phyloP scores from a whole-genome alignment of 2,797 vertebrate genomes.

The Percopsis omiscomaycus region DNA sequence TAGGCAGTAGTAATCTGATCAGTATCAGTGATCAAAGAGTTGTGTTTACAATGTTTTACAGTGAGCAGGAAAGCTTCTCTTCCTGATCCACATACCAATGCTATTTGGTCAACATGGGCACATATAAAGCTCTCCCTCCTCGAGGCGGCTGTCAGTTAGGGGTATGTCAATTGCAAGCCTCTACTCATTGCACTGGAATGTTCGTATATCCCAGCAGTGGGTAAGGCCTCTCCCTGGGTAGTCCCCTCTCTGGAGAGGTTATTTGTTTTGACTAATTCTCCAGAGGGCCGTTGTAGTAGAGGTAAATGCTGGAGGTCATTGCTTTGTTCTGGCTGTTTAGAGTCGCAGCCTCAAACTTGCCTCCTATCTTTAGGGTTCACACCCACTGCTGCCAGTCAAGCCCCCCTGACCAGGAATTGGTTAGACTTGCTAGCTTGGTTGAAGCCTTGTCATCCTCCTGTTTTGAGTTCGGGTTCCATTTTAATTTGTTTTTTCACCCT shows the following conservation, averaged over 20 bases:
- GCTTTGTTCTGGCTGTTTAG: slow-evolving; percentile 48
- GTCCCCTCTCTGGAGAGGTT: slow-evolving; percentile 71
- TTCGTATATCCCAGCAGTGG: slow-evolving; percentile 53
- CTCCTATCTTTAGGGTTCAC: slow-evolving; percentile 36
- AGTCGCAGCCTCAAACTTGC: slow-evolving; percentile 29
- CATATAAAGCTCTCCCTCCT: slow-evolving; percentile 40
- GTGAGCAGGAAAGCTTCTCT: slow-evolving; percentile 41
- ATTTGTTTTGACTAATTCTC: slow-evolving; percentile 74
- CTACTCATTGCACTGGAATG: slow-evolving; percentile 29
- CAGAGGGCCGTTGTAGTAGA: slow-evolving; percentile 56
- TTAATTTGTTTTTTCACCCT: background rate
- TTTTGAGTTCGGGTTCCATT: slow-evolving; percentile 1
- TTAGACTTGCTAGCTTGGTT: background rate
- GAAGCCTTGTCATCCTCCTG: background rate
- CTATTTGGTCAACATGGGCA: slow-evolving; percentile 47
- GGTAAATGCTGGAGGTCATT: slow-evolving; percentile 61
- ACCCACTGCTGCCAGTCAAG: slow-evolving; percentile 15
- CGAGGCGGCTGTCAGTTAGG: slow-evolving; percentile 59
- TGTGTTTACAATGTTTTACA: background rate
- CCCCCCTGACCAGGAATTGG: background rate
- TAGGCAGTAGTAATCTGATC: too few relatives aligned
- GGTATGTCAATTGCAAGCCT: slow-evolving; percentile 50
- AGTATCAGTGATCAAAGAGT: too few relatives aligned
- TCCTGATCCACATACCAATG: slow-evolving; percentile 48
- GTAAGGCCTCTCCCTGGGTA: slow-evolving; percentile 46